These are phyloP conservation scores for Enteromius thamalakanensis DNA, from an alignment of 2,797 vertebrate genomes.

Conservation along the genomic window DNA sequence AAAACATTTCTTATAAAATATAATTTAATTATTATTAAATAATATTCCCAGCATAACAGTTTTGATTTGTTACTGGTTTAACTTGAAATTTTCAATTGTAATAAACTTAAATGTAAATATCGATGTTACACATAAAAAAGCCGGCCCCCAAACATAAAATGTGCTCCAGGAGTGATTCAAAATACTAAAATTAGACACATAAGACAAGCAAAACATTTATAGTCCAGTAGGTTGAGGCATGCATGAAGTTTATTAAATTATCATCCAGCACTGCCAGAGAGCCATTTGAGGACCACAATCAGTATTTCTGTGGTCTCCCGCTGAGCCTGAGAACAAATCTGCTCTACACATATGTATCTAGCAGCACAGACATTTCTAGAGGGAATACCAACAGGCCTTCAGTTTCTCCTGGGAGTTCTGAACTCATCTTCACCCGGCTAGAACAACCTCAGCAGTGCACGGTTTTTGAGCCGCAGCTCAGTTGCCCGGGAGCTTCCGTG, in stretches of 20 bases:
- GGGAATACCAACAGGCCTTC: constrained; percentile 4
- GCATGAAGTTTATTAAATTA: neutral
- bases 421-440: constrained; percentile 3
- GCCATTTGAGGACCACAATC: neutral
- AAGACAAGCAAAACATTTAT: neutral
- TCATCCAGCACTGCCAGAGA: neutral
- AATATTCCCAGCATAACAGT: neutral
- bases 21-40: neutral
- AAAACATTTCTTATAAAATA: neutral
- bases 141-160: neutral
- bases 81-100: neutral
- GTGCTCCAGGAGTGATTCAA: neutral
- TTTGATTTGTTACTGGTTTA: neutral
- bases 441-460: neutral
- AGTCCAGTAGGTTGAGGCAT: neutral
- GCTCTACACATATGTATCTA: neutral
- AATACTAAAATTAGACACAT: constrained; percentile 2
- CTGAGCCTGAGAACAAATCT: constrained; percentile 14
- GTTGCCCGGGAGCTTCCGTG: neutral
- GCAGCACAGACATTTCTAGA: neutral
- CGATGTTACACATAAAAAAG: neutral
- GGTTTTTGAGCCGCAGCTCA: neutral
- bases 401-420: constrained; percentile 6
- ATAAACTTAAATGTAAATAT: neutral
- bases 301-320: neutral